Evolutionary conservation across 2,888 invertebrate genomes (phyloP).

Genomic region (Loripinus fragilis): DNA sequence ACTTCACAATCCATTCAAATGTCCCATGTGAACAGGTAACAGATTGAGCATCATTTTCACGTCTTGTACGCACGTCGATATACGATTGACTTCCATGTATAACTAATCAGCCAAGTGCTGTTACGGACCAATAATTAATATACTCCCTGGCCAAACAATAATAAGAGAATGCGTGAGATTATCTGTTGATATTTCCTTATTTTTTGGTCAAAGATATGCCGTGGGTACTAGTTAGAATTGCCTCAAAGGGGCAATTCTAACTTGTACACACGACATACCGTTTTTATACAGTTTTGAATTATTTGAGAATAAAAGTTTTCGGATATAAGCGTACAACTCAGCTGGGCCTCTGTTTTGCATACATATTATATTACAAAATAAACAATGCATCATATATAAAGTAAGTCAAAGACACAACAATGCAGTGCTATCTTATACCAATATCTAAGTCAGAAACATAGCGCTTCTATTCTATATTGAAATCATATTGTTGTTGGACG

Average conservation of each 20-base stretch:
- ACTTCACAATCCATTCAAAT: background rate
- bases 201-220: too few species aligned
- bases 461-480: background rate
- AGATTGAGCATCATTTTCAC: background rate
- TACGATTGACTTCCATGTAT: background rate
- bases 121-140: too few species aligned
- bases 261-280: too few species aligned
- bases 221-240: too few species aligned
- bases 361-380: background rate
- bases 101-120: background rate
- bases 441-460: conserved; percentile 5
- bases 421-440: background rate
- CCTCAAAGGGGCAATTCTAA: too few species aligned
- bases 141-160: too few species aligned
- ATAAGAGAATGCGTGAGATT: too few species aligned
- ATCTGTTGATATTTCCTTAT: too few species aligned
- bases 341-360: background rate
- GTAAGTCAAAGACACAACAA: background rate
- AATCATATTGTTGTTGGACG: conserved; percentile 1
- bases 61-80: background rate
- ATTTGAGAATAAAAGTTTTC: too few species aligned
- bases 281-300: too few species aligned
- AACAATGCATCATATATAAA: background rate
- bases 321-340: too few species aligned
- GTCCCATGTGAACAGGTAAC: background rate